A percentile compares a stretch with the other conserved stretches of the same genome.
Evolutionary conservation across 2,888 invertebrate genomes (phyloP).

Genomic region (Auanema freiburgensis): DNA sequence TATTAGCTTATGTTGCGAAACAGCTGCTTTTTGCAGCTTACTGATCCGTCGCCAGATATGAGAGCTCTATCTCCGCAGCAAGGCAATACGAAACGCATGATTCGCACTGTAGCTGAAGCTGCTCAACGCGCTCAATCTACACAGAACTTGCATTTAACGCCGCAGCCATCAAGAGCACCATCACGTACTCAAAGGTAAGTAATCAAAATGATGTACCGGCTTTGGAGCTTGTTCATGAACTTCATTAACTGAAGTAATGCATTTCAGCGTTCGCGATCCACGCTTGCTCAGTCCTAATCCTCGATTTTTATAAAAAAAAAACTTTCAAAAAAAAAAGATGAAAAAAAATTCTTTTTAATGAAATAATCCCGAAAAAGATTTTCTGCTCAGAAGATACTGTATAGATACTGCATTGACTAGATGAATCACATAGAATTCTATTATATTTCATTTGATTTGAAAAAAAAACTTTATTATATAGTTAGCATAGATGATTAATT

Average conservation of each 20-base stretch:
- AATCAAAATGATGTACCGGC: no score
- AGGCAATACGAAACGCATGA: slow-evolving; percentile 53
- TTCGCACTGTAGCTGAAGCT: slow-evolving; percentile 45
- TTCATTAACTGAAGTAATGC: background rate
- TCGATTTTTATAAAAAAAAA: slow-evolving; percentile 23
- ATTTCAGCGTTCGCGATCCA: slow-evolving; percentile 16
- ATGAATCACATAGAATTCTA: background rate
- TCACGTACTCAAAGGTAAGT: slow-evolving; percentile 16
- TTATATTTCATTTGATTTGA: no score
- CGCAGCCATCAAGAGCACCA: slow-evolving; percentile 24
- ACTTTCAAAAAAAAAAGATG: no score
- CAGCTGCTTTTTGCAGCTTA: slow-evolving; percentile 28
- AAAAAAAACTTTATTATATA: slow-evolving; percentile 7
- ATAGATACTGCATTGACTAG: background rate
- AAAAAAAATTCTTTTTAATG: background rate
- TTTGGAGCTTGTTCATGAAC: no score
- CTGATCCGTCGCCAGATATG: slow-evolving; percentile 36
- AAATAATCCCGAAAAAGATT: slow-evolving; percentile 2
- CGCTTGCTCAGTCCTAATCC: slow-evolving; percentile 34
- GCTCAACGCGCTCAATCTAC: slow-evolving; percentile 20
- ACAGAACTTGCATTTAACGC: slow-evolving; percentile 11
- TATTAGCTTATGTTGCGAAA: no score
- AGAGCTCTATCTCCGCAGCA: slow-evolving; percentile 47
- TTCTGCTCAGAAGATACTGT: no score
- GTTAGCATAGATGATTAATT: slow-evolving; percentile 10